phyloP scores from a whole-genome alignment of 2,113 vertebrate species.

The Herpetotheres cachinnans region DNA sequence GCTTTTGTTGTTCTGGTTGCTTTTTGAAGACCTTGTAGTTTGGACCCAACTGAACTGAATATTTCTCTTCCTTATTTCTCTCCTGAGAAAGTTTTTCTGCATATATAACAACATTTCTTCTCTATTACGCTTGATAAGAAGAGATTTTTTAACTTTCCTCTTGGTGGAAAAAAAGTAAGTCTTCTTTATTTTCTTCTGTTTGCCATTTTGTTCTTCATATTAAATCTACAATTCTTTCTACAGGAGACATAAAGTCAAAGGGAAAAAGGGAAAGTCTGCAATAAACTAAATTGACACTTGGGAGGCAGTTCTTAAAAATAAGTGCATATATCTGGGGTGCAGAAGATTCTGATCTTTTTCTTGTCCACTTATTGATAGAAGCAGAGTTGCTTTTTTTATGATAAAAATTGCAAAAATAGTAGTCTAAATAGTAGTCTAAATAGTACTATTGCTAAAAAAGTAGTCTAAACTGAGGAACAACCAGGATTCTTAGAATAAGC shows the following conservation, averaged over 20 bases:
- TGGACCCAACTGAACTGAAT: slow-evolving; percentile 34
- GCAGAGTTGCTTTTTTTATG: background rate
- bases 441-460: background rate
- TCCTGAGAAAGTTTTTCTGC: slow-evolving; percentile 52
- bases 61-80: slow-evolving; percentile 46
- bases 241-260: slow-evolving; percentile 32
- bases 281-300: background rate
- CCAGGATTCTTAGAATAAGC: background rate
- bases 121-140: slow-evolving; percentile 64
- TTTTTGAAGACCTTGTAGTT: slow-evolving; percentile 49
- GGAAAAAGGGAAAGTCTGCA: background rate
- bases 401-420: background rate
- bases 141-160: slow-evolving; percentile 60
- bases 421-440: background rate
- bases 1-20: slow-evolving; percentile 58
- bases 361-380: background rate
- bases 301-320: background rate
- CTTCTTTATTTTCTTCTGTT: slow-evolving; percentile 60
- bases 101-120: slow-evolving; percentile 44
- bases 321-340: background rate
- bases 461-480: background rate
- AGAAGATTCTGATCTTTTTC: background rate
- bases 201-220: slow-evolving; percentile 48
- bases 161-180: slow-evolving; percentile 68
- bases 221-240: slow-evolving; percentile 50